A percentile compares a stretch with the other conserved stretches of the same genome.
phyloP scores from a whole-genome alignment of 2,888 invertebrate genomes.

The Lasioglossum leucozonium region DNA sequence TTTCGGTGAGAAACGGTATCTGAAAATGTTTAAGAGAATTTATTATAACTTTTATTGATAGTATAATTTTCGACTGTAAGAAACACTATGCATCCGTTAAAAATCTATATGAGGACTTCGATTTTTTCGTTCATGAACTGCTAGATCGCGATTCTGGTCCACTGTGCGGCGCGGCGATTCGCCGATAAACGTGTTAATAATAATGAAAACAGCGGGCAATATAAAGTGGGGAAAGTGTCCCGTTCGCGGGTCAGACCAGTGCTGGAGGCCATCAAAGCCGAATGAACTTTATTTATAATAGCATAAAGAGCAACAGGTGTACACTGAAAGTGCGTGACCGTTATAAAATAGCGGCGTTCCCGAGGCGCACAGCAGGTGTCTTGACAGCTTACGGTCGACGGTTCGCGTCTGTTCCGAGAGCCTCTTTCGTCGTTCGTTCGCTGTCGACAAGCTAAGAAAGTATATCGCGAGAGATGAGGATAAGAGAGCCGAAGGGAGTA shows the following conservation, averaged over 20 bases:
- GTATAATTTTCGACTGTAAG: too few relatives aligned
- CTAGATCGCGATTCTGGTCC: too few relatives aligned
- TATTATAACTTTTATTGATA: too few relatives aligned
- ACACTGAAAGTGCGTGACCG: background rate
- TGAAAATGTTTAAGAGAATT: too few relatives aligned
- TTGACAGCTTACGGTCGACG: background rate
- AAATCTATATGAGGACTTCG: too few relatives aligned
- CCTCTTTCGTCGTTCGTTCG: background rate
- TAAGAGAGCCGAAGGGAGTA: background rate
- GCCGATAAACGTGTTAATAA: background rate
- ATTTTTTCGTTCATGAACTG: too few relatives aligned
- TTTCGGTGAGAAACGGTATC: too few relatives aligned
- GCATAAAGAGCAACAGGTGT: slow-evolving; percentile 5
- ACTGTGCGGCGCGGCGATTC: too few relatives aligned
- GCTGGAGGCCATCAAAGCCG: background rate
- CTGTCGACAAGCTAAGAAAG: background rate
- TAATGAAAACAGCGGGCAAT: background rate
- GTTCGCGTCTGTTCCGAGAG: background rate
- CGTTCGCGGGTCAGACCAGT: background rate
- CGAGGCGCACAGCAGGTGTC: background rate
- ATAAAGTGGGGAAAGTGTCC: background rate
- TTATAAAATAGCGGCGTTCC: background rate
- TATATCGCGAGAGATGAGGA: background rate
- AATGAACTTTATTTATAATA: slow-evolving; percentile 5
- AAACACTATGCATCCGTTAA: too few relatives aligned